Base-by-base conservation (phyloP, 1,140 invertebrate species). In the Centruroides sculpturatus region DNA sequence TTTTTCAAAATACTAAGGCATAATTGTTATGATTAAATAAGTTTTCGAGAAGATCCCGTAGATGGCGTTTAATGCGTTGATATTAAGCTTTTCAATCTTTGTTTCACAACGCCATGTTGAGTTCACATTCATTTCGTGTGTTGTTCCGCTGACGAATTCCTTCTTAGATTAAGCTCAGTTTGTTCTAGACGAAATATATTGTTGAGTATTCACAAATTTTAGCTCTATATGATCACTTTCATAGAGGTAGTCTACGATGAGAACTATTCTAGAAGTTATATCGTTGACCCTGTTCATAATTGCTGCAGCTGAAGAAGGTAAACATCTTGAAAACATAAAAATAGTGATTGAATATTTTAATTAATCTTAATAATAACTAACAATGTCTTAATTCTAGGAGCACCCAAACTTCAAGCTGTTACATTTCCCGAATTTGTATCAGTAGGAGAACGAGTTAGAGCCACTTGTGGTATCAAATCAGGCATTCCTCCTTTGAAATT, bases 401-500 rank as follows among this genome's bases (percentile, higher is more conserved):
- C 56, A 23, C 60, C 60, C 13, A 55, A 41, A 36, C 46, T 62
- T 6, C 60, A 62, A 46, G 52, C 56, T 5, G 54, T 61, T 35
- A 46, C 47, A 12, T 35, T 62, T 12, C 60, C 60, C 8, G 60
- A 62, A 48, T 58, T 58, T 52, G 60, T 62, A 12, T 58, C 56
- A 10, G 47, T 59, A 4, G 60, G 60, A 9, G 60, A 62, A 13
- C 54, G 57, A 49, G 51, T 62, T 3, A 47, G 48, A 41, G 51
- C 57, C 11, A 48, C 47, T n/a, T 62, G 60, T 46, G 56, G 41
- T 5, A 34, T 62, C 9, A 62, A 13, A 55, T 35, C 35, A 49
- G 57, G 56, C 0, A 55, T 52, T 3, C 55, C 57, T 23, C 56
- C 56, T 8, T 23, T 62, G 12, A 54, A 23, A 9, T 62, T 62